These are phyloP conservation scores for Cladopsammia gracilis DNA, from an alignment of 64 coral and sea anemone genomes.

Conservation along the genomic window DNA sequence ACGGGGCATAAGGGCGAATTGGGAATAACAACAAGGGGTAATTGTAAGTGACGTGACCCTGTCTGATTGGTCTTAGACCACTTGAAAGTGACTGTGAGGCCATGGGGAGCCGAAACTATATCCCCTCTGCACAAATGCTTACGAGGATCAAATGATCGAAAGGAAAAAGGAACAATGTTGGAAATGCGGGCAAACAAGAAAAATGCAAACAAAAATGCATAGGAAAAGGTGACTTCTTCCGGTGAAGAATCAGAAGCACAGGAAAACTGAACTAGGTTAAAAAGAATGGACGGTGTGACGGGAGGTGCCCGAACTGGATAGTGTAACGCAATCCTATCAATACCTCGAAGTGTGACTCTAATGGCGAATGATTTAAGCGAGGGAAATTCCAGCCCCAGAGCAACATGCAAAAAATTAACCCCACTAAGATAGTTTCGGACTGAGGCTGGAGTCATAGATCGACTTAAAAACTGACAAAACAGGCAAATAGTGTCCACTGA, in stretches of 20 bases:
- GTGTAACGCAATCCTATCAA: background rate
- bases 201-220: background rate
- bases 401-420: slow-evolving; percentile 24
- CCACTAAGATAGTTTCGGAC: slow-evolving; percentile 45
- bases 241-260: background rate
- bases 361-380: background rate
- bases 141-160: background rate
- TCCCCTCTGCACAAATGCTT: background rate
- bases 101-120: background rate
- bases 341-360: background rate
- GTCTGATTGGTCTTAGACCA: slow-evolving; percentile 59
- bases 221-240: background rate
- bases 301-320: background rate
- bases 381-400: background rate
- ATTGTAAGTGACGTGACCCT: slow-evolving; percentile 21
- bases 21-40: slow-evolving; percentile 21
- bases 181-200: slow-evolving; percentile 1
- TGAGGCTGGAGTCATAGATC: slow-evolving; percentile 4
- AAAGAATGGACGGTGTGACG: background rate
- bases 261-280: background rate
- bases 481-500: background rate
- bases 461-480: slow-evolving; percentile 33
- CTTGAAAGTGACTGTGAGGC: background rate
- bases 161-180: background rate
- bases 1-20: slow-evolving; percentile 6